Base-by-base conservation (phyloP, 2,888 invertebrate species). In the Nasonovia ribisnigri region DNA sequence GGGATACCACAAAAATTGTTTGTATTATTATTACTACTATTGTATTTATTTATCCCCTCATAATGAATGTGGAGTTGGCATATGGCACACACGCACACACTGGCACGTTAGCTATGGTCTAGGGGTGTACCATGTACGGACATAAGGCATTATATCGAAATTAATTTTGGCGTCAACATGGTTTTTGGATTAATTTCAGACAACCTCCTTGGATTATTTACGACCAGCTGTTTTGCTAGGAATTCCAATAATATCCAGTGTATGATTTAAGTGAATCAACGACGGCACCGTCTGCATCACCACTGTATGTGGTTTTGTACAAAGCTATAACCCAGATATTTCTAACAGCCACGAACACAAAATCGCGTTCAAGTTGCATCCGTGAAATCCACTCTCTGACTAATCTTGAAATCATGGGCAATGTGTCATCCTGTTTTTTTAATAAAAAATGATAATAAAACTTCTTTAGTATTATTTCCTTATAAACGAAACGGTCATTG, bases 161-260 rank as follows among this genome's bases (percentile, higher is more conserved):
- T 48, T 48, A 26, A 77, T 36, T 67, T 90, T 24, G 67, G 29
- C 11, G 67, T 90, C 90, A 43, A 67, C 90, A n/a, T 16, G 90
- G 46, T 67, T 90, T 36, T 90, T 67, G 48, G 46, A 90, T 90
- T 67, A 67, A 67, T 67, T 90, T 67, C 67, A 11, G n/a, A 36
- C 90, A n/a, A 46, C n/a, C 36, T 90, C 60, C 1, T 48, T 46
- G n/a, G 90, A 67, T 90, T 90, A 67, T 48, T 43, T n/a, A n/a
- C 26, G 48, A 90, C 46, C 90, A 24, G 46, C 6, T 60, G 60
- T 90, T 46, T 46, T 43, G n/a, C n/a, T n/a, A 43, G 36, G 46
- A 67, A 90, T 67, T 67, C 60, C 46, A n/a, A 67, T 60, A 29
- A n/a, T 46, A 46, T 54, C 13, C 5, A 54, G 36, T 5, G 54